Conservation (phyloP, 2,888 invertebrate genomes). For the Xestia xanthographa region DNA sequence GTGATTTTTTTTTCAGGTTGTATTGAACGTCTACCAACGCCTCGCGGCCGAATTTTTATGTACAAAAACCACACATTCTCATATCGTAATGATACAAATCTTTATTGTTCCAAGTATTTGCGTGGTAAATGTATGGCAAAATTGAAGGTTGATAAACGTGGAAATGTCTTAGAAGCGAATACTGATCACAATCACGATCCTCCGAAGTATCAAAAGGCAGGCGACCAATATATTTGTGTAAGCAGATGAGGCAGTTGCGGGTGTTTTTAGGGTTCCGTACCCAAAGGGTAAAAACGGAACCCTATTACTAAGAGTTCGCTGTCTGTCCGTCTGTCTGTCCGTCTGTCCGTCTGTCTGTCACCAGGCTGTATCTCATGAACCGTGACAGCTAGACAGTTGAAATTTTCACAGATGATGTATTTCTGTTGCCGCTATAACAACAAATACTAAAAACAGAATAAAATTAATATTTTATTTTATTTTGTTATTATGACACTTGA, state of each 20-base stretch:
- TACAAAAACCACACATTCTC: slow-evolving; percentile 51
- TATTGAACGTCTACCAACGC: slow-evolving; percentile 39
- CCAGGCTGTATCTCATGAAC: no score
- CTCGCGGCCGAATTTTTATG: slow-evolving; percentile 41
- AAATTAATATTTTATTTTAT: no score
- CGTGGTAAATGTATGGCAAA: slow-evolving; percentile 46
- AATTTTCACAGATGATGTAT: no score
- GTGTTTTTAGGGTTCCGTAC: no score
- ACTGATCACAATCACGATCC: slow-evolving; percentile 36
- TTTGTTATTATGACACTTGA: no score
- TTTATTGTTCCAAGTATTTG: slow-evolving; percentile 41
- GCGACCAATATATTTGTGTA: slow-evolving; percentile 27
- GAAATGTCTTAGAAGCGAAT: slow-evolving; percentile 15
- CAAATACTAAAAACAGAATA: no score
- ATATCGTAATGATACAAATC: slow-evolving; percentile 8
- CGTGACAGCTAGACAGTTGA: no score
- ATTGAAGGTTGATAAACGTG: slow-evolving; percentile 38
- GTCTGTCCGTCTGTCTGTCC: no score
- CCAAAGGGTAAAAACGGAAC: no score
- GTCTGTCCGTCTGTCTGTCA: no score
- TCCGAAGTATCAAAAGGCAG: slow-evolving; percentile 10
- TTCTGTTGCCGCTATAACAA: no score
- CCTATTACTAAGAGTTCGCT: no score
- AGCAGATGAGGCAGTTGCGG: background rate
- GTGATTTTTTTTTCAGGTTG: slow-evolving; percentile 28